Percentiles rank a stretch among this genome's conserved stretches.
phyloP scores from a whole-genome alignment of 2,888 invertebrate species.

The Ophonus ardosiacus region DNA sequence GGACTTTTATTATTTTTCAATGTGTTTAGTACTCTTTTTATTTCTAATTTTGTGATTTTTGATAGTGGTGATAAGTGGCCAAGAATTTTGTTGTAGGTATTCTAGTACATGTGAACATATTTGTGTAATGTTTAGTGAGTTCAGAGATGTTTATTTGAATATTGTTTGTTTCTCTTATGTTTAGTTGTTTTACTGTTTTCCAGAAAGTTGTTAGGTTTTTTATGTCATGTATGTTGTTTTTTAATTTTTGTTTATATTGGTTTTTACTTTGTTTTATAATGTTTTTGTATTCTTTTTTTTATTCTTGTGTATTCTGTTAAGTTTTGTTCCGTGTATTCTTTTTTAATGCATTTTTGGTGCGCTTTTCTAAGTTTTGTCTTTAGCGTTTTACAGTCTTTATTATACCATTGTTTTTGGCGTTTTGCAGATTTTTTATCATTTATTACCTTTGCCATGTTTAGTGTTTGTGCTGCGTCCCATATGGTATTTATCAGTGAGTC shows the following conservation, averaged over 20 bases:
- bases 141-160: no score
- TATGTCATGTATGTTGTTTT: background rate
- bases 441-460: background rate
- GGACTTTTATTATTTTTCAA: constrained; percentile 28
- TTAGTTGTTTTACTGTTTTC: no score
- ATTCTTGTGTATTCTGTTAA: background rate
- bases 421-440: background rate
- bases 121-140: no score
- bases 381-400: background rate
- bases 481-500: background rate
- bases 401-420: background rate
- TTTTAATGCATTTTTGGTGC: background rate
- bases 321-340: background rate
- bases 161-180: no score
- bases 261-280: background rate
- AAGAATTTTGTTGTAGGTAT: no score
- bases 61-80: background rate
- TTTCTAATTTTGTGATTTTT: constrained; percentile 2
- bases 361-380: background rate
- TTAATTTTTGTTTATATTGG: background rate
- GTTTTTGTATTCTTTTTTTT: no score
- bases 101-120: no score
- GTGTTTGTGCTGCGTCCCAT: background rate
- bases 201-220: no score
- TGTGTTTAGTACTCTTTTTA: background rate